These are phyloP conservation scores for Drosophila erecta DNA, from an alignment of 1,140 invertebrate species.

Conservation along the genomic window DNA sequence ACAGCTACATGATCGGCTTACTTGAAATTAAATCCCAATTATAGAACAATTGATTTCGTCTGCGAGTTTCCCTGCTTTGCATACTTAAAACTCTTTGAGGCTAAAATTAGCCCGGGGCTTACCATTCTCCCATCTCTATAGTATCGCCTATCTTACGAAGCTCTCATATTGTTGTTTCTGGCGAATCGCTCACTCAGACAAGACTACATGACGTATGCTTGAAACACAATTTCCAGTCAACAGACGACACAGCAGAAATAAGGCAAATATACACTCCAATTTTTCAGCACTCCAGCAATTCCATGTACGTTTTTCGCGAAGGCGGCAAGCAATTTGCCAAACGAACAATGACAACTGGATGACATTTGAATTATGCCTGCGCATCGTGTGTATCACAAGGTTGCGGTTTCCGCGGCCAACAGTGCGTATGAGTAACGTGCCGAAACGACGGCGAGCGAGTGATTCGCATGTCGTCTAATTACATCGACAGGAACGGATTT, in stretches of 20 bases:
- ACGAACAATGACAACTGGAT: constrained; percentile 44
- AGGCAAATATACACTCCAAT: constrained; percentile 8
- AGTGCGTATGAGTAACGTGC: constrained; percentile 55
- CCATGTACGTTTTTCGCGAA: constrained; percentile 2
- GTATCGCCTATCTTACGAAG: background rate
- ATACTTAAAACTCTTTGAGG: constrained; percentile 36
- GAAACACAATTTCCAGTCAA: constrained; percentile 42
- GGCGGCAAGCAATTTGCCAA: constrained; percentile 32
- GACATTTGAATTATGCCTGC: constrained; percentile 59
- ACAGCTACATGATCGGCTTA: constrained; percentile 5
- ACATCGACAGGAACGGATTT: constrained; percentile 14
- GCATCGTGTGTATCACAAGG: constrained; percentile 50
- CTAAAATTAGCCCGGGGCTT: constrained; percentile 30
- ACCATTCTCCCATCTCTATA: background rate
- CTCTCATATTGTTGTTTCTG: constrained; percentile 12
- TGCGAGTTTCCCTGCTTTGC: constrained; percentile 25
- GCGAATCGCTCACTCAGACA: constrained; percentile 36
- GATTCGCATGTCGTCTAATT: constrained; percentile 33
- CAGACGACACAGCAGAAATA: constrained; percentile 32
- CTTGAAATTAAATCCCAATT: constrained; percentile 1
- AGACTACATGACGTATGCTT: constrained; percentile 55
- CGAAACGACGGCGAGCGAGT: background rate
- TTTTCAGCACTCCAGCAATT: constrained; percentile 11
- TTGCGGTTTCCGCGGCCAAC: constrained; percentile 32
- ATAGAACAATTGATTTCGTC: constrained; percentile 26